Evolutionary conservation across 2,888 invertebrate genomes (phyloP).

Genomic region (Alviniconcha strummeri): DNA sequence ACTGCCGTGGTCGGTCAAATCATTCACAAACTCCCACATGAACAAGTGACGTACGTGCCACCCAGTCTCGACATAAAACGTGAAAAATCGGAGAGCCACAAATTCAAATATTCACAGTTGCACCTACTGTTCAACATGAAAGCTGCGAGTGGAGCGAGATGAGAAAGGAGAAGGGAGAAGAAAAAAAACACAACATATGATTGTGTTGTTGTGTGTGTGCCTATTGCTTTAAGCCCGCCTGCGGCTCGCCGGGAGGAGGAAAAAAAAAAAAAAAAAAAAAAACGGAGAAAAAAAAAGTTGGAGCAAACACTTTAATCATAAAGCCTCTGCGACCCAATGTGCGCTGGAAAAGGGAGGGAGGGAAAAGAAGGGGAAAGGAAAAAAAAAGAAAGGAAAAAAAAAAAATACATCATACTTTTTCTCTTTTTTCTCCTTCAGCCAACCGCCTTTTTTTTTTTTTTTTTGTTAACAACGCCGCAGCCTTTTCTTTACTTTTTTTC

Average conservation of each 20-base stretch:
- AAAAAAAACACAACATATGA: conserved; percentile 22
- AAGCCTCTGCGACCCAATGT: conserved; percentile 24
- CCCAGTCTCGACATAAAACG: too few relatives aligned
- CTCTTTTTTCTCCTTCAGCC: neutral
- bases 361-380: neutral
- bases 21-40: too few relatives aligned
- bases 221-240: too few relatives aligned
- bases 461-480: neutral
- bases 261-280: neutral
- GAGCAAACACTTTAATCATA: conserved; percentile 34
- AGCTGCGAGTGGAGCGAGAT: neutral
- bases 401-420: conserved; percentile 26
- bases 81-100: neutral
- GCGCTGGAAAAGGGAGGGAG: conserved; percentile 5
- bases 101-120: conserved; percentile 19
- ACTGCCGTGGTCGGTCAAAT: too few relatives aligned
- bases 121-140: conserved; percentile 2
- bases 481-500: neutral
- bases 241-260: neutral
- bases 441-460: too few relatives aligned
- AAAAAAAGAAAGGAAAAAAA: neutral
- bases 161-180: neutral
- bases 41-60: too few relatives aligned
- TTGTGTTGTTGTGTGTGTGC: conserved; percentile 16
- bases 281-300: conserved; percentile 6